These are phyloP conservation scores for Marcusenius ussheri DNA, from an alignment of 2,113 vertebrate species.

Conservation along the genomic window DNA sequence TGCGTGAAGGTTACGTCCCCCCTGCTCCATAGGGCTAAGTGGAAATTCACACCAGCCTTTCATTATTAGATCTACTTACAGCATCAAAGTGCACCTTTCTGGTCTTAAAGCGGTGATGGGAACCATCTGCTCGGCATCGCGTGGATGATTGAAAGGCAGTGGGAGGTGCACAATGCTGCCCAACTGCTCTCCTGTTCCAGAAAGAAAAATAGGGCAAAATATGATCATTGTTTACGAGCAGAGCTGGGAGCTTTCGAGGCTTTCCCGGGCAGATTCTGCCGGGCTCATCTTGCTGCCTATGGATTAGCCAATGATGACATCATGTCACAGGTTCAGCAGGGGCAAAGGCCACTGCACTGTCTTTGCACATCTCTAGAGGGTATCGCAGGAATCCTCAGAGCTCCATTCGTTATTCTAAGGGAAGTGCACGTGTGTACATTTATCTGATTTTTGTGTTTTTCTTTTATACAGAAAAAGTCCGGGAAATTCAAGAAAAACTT, in stretches of 20 bases:
- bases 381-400: not conserved
- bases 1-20: constrained; percentile 29
- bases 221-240: not conserved
- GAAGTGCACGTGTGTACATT: not conserved
- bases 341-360: not conserved
- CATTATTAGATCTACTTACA: constrained; percentile 44
- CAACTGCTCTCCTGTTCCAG: constrained; percentile 22
- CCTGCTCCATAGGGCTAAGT: constrained; percentile 16
- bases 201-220: constrained; percentile 1
- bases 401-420: not conserved
- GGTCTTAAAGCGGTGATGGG: constrained; percentile 37
- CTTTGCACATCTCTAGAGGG: not conserved
- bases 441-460: constrained; percentile 18
- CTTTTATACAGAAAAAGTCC: constrained; percentile 82
- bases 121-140: constrained; percentile 49
- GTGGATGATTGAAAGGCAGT: constrained; percentile 34
- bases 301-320: not conserved
- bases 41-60: constrained; percentile 44
- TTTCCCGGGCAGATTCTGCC: too few relatives aligned
- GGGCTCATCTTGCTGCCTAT: not conserved
- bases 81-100: constrained; percentile 39
- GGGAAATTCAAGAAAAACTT: constrained; percentile 99
- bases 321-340: not conserved
- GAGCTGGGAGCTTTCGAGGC: not conserved
- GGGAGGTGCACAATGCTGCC: constrained; percentile 27